These are phyloP conservation scores for Dipodomys stephensi DNA, from an alignment of 2,113 vertebrate species.

Conservation along the genomic window DNA sequence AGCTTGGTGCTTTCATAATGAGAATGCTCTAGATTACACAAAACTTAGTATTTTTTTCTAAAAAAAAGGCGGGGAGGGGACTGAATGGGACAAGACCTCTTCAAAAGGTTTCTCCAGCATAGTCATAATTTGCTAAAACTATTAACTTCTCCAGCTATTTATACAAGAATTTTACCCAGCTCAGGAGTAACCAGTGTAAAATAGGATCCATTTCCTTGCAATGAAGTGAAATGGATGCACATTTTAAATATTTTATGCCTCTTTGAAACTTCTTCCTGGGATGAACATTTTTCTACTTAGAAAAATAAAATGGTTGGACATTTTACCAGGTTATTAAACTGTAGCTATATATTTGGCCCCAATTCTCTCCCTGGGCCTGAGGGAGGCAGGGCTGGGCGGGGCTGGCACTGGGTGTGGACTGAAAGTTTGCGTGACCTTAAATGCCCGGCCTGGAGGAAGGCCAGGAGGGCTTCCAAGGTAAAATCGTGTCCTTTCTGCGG, in stretches of 20 bases:
- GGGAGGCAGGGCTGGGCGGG: slow-evolving; percentile 1
- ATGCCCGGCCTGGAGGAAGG: slow-evolving; percentile 16
- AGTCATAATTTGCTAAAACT: slow-evolving; percentile 16
- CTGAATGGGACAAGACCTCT: neutral
- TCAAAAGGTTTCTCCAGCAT: slow-evolving; percentile 47
- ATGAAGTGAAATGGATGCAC: slow-evolving; percentile 25
- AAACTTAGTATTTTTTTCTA: neutral
- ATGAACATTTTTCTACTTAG: slow-evolving; percentile 42
- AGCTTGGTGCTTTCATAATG: neutral
- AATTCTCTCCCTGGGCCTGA: neutral
- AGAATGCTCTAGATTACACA: slow-evolving; percentile 48
- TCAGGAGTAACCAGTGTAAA: slow-evolving; percentile 38
- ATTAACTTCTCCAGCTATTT: slow-evolving; percentile 39
- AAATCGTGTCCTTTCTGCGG: neutral
- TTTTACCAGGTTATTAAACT: slow-evolving; percentile 51
- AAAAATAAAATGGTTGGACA: slow-evolving; percentile 41
- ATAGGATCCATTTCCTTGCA: neutral
- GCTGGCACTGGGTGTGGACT: slow-evolving; percentile 16
- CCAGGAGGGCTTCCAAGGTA: neutral
- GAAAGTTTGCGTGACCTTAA: slow-evolving; percentile 63
- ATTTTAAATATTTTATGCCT: slow-evolving; percentile 40
- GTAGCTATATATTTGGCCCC: neutral
- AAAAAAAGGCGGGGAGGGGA: slow-evolving; percentile 42
- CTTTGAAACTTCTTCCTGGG: slow-evolving; percentile 52
- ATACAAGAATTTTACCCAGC: slow-evolving; percentile 32